Evolutionary conservation across 2,888 invertebrate species (phyloP), one percentile per base, ranked within the genome.

Genomic region (Cylindroiulus punctatus): DNA sequence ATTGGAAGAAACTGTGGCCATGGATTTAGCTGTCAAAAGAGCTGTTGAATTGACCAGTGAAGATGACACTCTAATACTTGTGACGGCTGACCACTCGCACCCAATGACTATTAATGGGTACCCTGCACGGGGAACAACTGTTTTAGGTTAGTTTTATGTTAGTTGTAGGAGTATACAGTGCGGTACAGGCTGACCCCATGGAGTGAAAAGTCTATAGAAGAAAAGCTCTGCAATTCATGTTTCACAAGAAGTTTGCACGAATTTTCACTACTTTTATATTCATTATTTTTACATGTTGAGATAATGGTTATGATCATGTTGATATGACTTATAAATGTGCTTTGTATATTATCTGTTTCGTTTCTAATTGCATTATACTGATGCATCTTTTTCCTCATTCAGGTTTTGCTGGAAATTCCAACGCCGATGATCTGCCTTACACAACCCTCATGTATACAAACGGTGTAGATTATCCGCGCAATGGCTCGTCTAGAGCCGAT

Each of bases 91-190:
- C 90, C 96, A 96, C 90, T 94, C 95, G 0, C 96, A 96, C 89
- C 94, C 95, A 0, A 94, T 96, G 94, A 93, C 94, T 0, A 93
- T 95, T 44, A 93, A 93, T 85, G 96, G 96, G 0, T 96, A 96
- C 89, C 94, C 95, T 0, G 91, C 92, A 84, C 92, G 96, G 88
- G 95, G 95, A 2, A 92, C 93, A 17, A 92, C 93, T 88, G 94
- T 97, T 88, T 92, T 96, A 88, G 96, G 95, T 94, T 83, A 40
- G 76, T n/a, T n/a, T n/a, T n/a, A n/a, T n/a, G n/a, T n/a, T n/a
- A n/a, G n/a, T n/a, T n/a, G n/a, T n/a, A n/a, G n/a, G n/a, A n/a
- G n/a, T n/a, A n/a, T n/a, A n/a, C n/a, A n/a, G n/a, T n/a, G n/a
- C n/a, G n/a, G n/a, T n/a, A n/a, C n/a, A n/a, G n/a, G n/a, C n/a